Base-by-base conservation (phyloP, 2,113 vertebrate species). In the Nettapus auritus region DNA sequence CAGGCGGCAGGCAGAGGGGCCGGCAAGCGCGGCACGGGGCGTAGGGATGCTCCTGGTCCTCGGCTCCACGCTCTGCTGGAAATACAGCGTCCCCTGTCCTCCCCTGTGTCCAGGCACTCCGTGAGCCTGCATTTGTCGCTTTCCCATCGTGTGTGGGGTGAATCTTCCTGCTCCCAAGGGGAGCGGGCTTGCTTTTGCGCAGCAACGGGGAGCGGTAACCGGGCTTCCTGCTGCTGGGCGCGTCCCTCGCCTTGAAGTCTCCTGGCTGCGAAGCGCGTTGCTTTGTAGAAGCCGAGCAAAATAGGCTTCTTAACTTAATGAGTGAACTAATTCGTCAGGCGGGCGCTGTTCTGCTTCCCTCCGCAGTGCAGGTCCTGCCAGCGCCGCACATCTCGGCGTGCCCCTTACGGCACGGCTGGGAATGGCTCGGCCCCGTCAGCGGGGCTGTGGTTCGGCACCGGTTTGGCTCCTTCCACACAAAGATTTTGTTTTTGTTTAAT, bases 391-490 rank as follows among this genome's bases (percentile, higher is more conserved):
- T 88, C 89, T 42, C 36, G 57, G 33, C 46, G 3, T 2, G 44
- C 46, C 16, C 10, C 13, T 82, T 55, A 73, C 36, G 11, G 70
- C 25, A 5, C 15, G 7, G 28, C 0, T 50, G 93, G 92, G 94
- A 93, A 71, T 23, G 83, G 67, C 87, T 64, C 23, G 1, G 67
- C 81, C 86, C 77, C 69, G 5, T 57, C 76, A 88, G 84, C 90
- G 12, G 93, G 92, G 92, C 80, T 67, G 86, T 8, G 4, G 74
- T 91, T 96, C 95, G 94, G 93, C 94, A 92, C 78, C 17, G 8
- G 60, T 48, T 48, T 48, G 77, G 59, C 89, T 82, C 31, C 29
- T 70, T 83, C 92, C 71, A 48, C 62, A 53, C 83, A 42, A 81
- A 94, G 95, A 75, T 62, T 40, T 57, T 40, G 12, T 40, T 55